Evolutionary conservation across 2,888 invertebrate species (phyloP), one percentile per base, ranked within the genome.

Genomic region (Melitaea athalia): DNA sequence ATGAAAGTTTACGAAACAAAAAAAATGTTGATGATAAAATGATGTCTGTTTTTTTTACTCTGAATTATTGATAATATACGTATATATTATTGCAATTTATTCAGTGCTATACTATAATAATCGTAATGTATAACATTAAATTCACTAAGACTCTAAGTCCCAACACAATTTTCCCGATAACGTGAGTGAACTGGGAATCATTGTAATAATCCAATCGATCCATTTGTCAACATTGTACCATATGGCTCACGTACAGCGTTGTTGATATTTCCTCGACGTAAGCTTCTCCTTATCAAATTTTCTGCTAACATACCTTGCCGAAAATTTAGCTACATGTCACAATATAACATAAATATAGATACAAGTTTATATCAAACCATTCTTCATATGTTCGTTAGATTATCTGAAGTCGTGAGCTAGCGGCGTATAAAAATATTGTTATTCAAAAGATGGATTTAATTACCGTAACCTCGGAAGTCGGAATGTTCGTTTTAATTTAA

Each of bases 141-240:
- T 24, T 12, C 11, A 24, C 17, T 4, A 24, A 14, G 52, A 4
- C n/a, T n/a, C 47, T 50, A 11, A 52, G 62, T 38, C 33, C 24
- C 17, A 50, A 52, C 12, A 55, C 53, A 55, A 55, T 55, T 31
- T 61, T 53, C 61, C 42, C 68, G 72, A 70, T 80, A 78, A 79
- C 84, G 83, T 83, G 85, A 80, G 76, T 47, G 60, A 81, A 79
- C 77, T 82, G 68, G 60, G 72, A 75, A 77, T 73, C 70, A 68
- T 71, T 76, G 63, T 67, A 59, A 59, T 71, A 68, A 70, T 70
- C 68, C 65, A 64, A 72, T 71, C 64, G 69, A 72, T 71, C 64
- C 69, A 67, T 70, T 72, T 70, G 73, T 72, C 60, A 72, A 63
- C 68, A 63, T 47, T 59, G 68, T 61, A 55, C 49, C 68, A 65